Evolutionary conservation across 1,140 invertebrate species (phyloP), one percentile per base, ranked within the genome.

Genomic region (Eupristina koningsbergeri): DNA sequence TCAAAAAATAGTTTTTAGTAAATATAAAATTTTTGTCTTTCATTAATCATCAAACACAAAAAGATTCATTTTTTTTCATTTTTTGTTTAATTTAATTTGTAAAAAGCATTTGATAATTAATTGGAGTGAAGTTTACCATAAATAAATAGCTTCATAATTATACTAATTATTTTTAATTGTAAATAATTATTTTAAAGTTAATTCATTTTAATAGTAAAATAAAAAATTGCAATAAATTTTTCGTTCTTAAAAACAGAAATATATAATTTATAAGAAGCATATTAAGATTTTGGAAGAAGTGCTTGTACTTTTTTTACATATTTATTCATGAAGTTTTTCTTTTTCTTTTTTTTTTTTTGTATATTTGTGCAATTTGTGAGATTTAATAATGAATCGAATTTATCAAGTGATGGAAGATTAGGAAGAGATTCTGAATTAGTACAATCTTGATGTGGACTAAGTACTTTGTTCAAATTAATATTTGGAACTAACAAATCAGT

Each of bases 251-350:
- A 69, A 36, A 75, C 22, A 45, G 45, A 53, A 47, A 74, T 74
- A 73, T 29, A 58, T 63, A 64, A 36, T 50, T 31, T 41, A 69
- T 41, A 53, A 77, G 13, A 77, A 45, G 31, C 41, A 53, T 22
- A 79, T 64, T 64, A 84, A n/a, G 80, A 86, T 73, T 81, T 88
- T 58, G 61, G 58, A 22, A 88, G 58, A 36, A 87, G 74, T 5
- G 82, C 67, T 83, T 88, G 85, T 19, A 87, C 47, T 87, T 87
- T 87, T 45, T 83, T 85, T 22, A 78, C 34, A 34, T 84, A 86
- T 39, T 26, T 77, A 9, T 75, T 76, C 53, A 84, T 63, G n/a
- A 81, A 67, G 17, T 79, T 87, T 39, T 81, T 83, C 45, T 85
- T 86, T 77, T 76, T 86, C 26, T 79, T 73, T 53, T 61, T 84